A percentile compares a stretch with the other conserved stretches of the same genome.
Conservation (phyloP, 2,113 vertebrate species). For the Diglossa brunneiventris region DNA sequence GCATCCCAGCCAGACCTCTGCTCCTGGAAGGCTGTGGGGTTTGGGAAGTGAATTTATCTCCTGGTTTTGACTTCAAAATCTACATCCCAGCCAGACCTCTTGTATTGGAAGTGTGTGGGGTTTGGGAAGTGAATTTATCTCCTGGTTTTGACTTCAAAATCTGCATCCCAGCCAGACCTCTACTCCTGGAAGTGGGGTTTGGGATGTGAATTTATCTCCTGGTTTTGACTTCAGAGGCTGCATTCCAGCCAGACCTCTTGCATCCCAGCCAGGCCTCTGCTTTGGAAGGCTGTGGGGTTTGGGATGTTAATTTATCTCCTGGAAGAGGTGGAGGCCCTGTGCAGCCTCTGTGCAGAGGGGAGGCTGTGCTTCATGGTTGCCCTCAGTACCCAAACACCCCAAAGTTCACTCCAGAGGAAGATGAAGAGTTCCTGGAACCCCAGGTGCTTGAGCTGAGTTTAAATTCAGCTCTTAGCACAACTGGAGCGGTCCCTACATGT, state of each 20-base stretch:
- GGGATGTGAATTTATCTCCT: background rate
- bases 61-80: background rate
- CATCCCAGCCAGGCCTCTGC: background rate
- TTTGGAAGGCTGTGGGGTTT: background rate
- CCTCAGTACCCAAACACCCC: background rate
- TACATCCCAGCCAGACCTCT: background rate
- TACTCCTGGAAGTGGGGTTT: background rate
- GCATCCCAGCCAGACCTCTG: too few species aligned
- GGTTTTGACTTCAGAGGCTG: background rate
- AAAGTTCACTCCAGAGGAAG: background rate
- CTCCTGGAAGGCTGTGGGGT: too few species aligned
- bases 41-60: too few species aligned
- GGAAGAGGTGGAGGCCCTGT: background rate
- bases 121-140: background rate
- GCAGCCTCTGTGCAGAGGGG: background rate
- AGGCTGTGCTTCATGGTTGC: background rate
- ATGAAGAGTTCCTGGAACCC: background rate
- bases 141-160: background rate
- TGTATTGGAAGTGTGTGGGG: background rate
- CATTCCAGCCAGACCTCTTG: background rate
- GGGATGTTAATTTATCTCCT: background rate
- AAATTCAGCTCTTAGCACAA: background rate
- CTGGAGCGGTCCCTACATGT: background rate
- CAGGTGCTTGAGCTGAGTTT: background rate
- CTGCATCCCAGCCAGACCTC: background rate